Evolutionary conservation across 2,113 vertebrate genomes (phyloP).

Genomic region (Burhinus bistriatus): DNA sequence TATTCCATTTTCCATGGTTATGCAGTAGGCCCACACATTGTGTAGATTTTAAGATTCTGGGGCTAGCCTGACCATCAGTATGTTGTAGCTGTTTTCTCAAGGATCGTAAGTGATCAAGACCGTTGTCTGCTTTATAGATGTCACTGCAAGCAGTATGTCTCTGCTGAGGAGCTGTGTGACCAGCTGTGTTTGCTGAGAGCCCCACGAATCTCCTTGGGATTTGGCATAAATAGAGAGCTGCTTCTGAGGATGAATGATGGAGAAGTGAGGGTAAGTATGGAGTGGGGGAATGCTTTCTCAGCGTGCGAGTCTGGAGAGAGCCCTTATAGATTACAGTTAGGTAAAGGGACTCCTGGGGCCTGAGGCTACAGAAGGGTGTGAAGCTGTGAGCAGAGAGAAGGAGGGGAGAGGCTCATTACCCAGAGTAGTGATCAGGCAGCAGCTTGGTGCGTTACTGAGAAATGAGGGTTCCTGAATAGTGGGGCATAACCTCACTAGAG

Average conservation of each 20-base stretch:
- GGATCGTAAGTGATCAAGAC: rapidly evolving
- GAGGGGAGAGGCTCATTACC: no score
- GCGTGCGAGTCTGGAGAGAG: neutral
- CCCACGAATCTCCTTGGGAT: slow-evolving; percentile 76
- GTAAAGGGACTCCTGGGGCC: neutral
- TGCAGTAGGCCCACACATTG: neutral
- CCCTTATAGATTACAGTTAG: neutral
- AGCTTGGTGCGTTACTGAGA: neutral
- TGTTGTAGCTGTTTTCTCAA: neutral
- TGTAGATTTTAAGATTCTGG: neutral
- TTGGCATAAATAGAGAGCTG: slow-evolving; percentile 72
- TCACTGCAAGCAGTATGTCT: slow-evolving; percentile 82
- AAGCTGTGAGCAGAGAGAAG: neutral
- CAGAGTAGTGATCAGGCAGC: neutral
- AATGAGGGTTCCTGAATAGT: neutral
- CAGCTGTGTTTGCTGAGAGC: slow-evolving; percentile 78
- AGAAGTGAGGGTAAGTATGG: slow-evolving; percentile 56
- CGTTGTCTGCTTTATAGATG: slow-evolving; percentile 68
- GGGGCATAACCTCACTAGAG: neutral
- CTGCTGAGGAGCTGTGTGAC: slow-evolving; percentile 88
- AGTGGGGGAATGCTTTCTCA: neutral
- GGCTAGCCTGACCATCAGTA: neutral
- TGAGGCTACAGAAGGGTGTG: neutral
- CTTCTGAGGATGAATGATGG: slow-evolving; percentile 68
- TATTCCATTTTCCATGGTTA: neutral